Base-by-base conservation (phyloP, 2,797 vertebrate species). In the Pipistrellus kuhlii region DNA sequence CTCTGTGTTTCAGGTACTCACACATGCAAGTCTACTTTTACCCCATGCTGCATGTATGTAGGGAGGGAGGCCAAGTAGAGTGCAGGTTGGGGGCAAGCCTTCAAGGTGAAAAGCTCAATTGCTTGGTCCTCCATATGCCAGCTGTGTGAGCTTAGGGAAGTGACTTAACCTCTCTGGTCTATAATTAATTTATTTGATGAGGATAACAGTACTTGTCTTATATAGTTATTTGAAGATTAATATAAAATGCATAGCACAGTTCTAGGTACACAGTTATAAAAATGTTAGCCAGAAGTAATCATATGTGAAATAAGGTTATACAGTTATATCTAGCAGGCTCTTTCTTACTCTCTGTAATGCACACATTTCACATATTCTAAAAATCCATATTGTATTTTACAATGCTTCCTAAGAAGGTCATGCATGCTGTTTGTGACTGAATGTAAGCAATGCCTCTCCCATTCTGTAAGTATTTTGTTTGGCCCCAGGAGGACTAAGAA, bases 101-200 rank as follows among this genome's bases (percentile, higher is more conserved):
- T 44, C 59, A 53, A 23, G 32, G 41, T 15, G 38, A 18, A 21
- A 90, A 27, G 25, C 32, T 53, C 35, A 23, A 2, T 18, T 46
- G 27, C 57, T 51, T 32, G 35, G 32, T 80, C 9, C 68, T 77
- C 46, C 35, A 20, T 41, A 21, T 6, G 41, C 11, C 38, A 12
- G 44, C 23, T 81, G 30, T 81, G 48, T 57, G 68, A 85, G 44
- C 32, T 92, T 80, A 68, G 14, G 13, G 11, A 69, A 94, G 20
- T 38, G 6, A 73, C 41, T 87, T 72, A 86, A 68, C 48, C 30
- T 90, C 88, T 75, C 64, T 62, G 38, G 68, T 55, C 46, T 97
- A 92, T 14, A 96, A 90, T 17, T 93, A 30, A 30, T 93, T 51
- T 92, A 8, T 55, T 8, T 88, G 5, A 27, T 66, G 32, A 90